These are phyloP conservation scores for Nasua narica DNA, from an alignment of 2,797 vertebrate genomes.

Conservation along the genomic window DNA sequence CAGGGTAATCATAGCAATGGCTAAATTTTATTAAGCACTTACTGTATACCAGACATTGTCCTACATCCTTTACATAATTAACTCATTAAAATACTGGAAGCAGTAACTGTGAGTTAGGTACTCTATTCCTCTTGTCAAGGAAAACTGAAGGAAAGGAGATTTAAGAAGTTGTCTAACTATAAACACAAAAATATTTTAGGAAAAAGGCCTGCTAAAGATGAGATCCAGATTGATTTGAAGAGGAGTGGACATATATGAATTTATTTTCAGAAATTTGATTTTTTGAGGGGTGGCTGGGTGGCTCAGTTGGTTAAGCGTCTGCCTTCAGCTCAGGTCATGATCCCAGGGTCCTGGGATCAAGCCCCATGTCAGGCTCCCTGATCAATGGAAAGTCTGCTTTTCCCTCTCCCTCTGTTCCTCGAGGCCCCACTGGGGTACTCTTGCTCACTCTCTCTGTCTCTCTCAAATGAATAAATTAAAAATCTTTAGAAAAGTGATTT, in stretches of 20 bases:
- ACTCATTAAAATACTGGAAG: not conserved
- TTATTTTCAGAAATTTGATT: conserved; percentile 9
- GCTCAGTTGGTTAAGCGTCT: not conserved
- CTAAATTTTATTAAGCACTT: not conserved
- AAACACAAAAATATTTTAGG: not conserved
- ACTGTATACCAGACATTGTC: not conserved
- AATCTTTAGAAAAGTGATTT: not conserved
- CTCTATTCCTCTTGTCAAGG: not conserved
- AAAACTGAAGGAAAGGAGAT: not conserved
- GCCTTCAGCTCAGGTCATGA: not conserved
- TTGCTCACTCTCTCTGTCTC: not conserved
- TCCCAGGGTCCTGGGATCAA: not conserved
- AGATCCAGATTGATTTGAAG: not conserved
- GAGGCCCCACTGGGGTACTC: not conserved
- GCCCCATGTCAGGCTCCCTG: not conserved
- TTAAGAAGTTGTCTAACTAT: not conserved
- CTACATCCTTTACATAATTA: not conserved
- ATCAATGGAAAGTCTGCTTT: not conserved
- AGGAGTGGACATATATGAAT: not conserved
- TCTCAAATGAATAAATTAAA: not conserved
- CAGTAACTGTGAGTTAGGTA: not conserved
- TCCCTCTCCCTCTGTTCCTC: not conserved
- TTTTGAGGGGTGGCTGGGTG: not conserved
- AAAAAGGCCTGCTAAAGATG: not conserved
- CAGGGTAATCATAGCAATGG: not conserved